Percentiles rank a stretch among this genome's conserved stretches.
These are phyloP conservation scores for Drosophila paranaensis DNA, from an alignment of 2,888 invertebrate species.

Conservation along the genomic window DNA sequence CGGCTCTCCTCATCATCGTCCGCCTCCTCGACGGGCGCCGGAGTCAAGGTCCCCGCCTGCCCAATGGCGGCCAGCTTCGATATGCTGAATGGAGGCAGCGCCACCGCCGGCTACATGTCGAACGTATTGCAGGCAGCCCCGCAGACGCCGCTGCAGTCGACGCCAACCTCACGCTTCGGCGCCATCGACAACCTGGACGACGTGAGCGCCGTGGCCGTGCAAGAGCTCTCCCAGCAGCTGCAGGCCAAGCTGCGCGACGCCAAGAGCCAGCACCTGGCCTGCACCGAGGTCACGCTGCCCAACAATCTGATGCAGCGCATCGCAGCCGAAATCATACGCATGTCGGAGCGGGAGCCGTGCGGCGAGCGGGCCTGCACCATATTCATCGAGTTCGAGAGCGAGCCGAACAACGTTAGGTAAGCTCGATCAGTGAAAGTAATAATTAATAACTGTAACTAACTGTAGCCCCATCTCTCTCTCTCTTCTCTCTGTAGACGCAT, in stretches of 20 bases:
- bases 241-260: slow-evolving; percentile 92
- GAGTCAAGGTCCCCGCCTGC: slow-evolving; percentile 40
- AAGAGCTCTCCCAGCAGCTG: slow-evolving; percentile 90
- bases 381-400: slow-evolving; percentile 92
- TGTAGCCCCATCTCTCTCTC: neutral
- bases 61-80: slow-evolving; percentile 56
- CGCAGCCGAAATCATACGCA: slow-evolving; percentile 91
- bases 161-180: slow-evolving; percentile 60
- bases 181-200: slow-evolving; percentile 72
- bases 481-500: slow-evolving; percentile 86
- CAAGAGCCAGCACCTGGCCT: slow-evolving; percentile 91
- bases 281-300: slow-evolving; percentile 94
- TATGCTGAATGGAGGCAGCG: slow-evolving; percentile 50
- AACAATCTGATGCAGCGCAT: slow-evolving; percentile 92
- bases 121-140: slow-evolving; percentile 49
- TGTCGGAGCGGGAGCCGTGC: slow-evolving; percentile 95
- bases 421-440: slow-evolving; percentile 19
- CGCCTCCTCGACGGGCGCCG: slow-evolving; percentile 22
- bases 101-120: slow-evolving; percentile 55
- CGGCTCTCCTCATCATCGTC: slow-evolving; percentile 54
- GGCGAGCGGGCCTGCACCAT: slow-evolving; percentile 95
- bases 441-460: neutral
- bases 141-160: slow-evolving; percentile 64
- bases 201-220: slow-evolving; percentile 81
- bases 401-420: slow-evolving; percentile 86